Evolutionary conservation across 2,113 vertebrate species (phyloP).

Genomic region (Anolis carolinensis): DNA sequence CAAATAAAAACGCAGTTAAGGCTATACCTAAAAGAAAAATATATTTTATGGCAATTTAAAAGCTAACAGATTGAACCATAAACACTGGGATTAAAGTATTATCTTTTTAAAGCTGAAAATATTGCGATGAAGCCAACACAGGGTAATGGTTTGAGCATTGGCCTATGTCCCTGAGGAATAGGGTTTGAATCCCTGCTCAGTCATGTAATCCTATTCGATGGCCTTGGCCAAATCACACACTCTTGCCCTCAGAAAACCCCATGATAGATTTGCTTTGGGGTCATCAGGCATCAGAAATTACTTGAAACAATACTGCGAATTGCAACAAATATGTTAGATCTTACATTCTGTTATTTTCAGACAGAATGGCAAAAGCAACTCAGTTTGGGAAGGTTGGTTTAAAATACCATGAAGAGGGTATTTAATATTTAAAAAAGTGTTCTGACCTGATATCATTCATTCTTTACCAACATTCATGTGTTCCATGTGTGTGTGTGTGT

Average conservation of each 20-base stretch:
- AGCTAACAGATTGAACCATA: neutral
- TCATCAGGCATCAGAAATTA: no score
- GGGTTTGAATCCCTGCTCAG: no score
- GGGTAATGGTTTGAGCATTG: no score
- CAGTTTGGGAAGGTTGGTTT: neutral
- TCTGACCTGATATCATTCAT: neutral
- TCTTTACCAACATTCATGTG: neutral
- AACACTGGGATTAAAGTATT: neutral
- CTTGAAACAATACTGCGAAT: no score
- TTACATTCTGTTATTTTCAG: neutral
- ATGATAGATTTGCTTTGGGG: no score
- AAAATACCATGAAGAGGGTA: neutral
- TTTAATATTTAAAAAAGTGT: neutral
- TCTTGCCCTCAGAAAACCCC: no score
- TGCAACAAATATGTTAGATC: neutral
- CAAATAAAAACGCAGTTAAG: no score
- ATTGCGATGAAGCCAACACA: neutral
- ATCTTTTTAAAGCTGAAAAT: no score
- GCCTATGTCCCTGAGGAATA: no score
- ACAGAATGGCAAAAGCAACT: neutral
- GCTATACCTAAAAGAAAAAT: neutral
- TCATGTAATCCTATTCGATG: no score
- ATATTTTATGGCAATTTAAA: neutral
- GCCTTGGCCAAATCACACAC: no score
- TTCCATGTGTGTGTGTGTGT: neutral